phyloP scores from a whole-genome alignment of 2,113 vertebrate genomes.

The Pygoscelis antarcticus region DNA sequence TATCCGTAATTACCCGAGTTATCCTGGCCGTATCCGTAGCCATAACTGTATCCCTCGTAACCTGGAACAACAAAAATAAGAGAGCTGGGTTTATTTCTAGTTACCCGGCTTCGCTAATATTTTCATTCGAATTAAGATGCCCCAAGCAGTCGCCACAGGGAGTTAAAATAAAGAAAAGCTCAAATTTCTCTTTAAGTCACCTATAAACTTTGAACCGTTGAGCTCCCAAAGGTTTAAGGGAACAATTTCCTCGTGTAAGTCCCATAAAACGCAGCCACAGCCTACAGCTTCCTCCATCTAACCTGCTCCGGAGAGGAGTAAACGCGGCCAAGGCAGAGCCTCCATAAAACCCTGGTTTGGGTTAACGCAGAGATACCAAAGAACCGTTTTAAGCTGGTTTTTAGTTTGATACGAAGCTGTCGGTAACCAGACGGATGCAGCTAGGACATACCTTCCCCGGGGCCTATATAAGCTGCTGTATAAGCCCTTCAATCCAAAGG shows the following conservation, averaged over 20 bases:
- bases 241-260: fast-evolving
- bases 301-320: fast-evolving
- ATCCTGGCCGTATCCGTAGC: constrained; percentile 76
- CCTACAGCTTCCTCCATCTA: neutral
- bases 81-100: neutral
- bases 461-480: neutral
- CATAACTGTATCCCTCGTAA: constrained; percentile 74
- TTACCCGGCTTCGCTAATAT: neutral
- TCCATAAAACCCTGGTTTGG: neutral
- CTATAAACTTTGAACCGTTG: fast-evolving
- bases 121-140: too few species aligned
- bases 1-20: constrained; percentile 70
- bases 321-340: neutral
- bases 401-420: neutral
- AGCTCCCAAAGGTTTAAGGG: neutral
- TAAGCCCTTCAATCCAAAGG: neutral
- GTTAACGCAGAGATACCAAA: fast-evolving
- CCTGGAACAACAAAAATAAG: constrained; percentile 40
- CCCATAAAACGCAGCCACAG: neutral
- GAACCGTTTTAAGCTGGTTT: neutral
- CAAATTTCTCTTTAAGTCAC: neutral
- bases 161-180: neutral
- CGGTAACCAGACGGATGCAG: fast-evolving
- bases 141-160: neutral
- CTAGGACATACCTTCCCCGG: too few species aligned